phyloP scores from a whole-genome alignment of 1,140 invertebrate species.

The Drosophila sucinea region DNA sequence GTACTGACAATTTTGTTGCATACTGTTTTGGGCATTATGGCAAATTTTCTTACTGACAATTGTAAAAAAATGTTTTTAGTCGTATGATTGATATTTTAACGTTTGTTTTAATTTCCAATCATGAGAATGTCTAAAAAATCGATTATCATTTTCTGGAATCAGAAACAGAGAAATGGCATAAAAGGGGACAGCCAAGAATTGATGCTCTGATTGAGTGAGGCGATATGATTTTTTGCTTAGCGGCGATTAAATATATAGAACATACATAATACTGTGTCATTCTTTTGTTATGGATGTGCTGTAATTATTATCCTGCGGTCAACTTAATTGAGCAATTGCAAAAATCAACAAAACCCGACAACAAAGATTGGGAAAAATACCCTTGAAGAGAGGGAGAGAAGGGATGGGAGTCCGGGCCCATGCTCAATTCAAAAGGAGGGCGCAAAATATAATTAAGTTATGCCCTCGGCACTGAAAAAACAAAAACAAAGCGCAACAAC shows the following conservation, averaged over 20 bases:
- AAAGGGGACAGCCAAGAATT: not conserved
- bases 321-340: conserved; percentile 64
- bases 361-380: not conserved
- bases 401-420: not conserved
- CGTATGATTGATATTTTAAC: no score
- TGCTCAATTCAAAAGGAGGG: conserved; percentile 35
- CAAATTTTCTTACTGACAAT: no score
- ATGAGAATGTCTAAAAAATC: not conserved
- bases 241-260: conserved; percentile 1
- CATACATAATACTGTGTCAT: conserved; percentile 4
- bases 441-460: conserved; percentile 61
- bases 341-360: conserved; percentile 52
- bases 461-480: conserved; percentile 39
- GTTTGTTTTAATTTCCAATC: no score
- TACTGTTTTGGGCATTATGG: no score
- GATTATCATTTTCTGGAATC: not conserved
- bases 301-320: conserved; percentile 57
- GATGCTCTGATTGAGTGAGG: not conserved
- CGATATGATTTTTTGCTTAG: not conserved
- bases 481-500: conserved; percentile 40
- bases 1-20: no score
- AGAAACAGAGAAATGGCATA: not conserved
- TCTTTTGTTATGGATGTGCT: conserved; percentile 27
- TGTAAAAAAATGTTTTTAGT: no score
- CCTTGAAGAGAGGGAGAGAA: not conserved